A percentile compares a stretch with the other conserved stretches of the same genome.
These are phyloP conservation scores for Xiphorhynchus elegans DNA, from an alignment of 2,113 vertebrate genomes.

Conservation along the genomic window DNA sequence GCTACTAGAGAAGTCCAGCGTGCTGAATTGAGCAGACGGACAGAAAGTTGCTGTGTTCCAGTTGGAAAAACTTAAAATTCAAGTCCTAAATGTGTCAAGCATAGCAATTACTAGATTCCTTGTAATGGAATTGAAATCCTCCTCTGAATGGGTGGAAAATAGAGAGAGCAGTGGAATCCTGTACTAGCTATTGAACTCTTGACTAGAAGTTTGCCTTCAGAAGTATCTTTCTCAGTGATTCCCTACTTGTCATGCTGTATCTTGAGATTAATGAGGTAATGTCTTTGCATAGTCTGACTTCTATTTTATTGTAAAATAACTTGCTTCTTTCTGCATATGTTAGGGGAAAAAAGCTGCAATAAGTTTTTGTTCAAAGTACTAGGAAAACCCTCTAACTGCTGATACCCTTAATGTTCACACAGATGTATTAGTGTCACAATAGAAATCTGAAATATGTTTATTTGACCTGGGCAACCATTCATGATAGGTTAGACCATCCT, in stretches of 20 bases:
- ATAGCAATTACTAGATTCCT: background rate
- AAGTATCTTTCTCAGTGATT: background rate
- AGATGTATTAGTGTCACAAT: background rate
- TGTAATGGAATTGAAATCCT: background rate
- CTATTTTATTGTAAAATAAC: background rate
- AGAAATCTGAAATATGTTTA: background rate
- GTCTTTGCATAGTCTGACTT: background rate
- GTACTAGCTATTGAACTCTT: background rate
- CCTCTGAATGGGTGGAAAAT: background rate
- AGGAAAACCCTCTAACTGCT: accelerated
- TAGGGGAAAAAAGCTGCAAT: accelerated
- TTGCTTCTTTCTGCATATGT: background rate
- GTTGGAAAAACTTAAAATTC: background rate
- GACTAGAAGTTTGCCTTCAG: background rate
- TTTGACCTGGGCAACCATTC: background rate
- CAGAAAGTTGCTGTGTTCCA: background rate
- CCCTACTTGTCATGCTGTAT: background rate
- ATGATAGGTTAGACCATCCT: background rate
- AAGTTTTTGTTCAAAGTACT: background rate
- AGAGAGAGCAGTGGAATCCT: background rate
- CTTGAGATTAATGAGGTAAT: background rate
- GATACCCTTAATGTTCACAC: background rate
- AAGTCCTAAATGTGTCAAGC: background rate
- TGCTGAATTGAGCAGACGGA: background rate
- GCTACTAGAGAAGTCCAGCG: background rate